Evolutionary conservation across 2,113 vertebrate species (phyloP), one percentile per base, ranked within the genome.

Genomic region (Eudyptes chrysolophus): DNA sequence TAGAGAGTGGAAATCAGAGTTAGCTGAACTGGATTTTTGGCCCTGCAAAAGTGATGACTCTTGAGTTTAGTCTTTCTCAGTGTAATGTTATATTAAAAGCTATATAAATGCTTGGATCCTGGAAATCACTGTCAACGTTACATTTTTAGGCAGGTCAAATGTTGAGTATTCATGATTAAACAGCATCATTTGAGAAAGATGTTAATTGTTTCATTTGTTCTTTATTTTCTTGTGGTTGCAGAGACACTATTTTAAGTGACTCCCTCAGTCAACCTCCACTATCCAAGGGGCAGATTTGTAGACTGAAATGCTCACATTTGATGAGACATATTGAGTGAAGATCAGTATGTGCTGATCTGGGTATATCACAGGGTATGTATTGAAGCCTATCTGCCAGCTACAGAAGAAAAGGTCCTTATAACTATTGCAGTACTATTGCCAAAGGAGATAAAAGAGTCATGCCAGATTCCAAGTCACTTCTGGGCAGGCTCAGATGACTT

Each of bases 401-500:
- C 36, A 85, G 78, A 94, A 88, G 71, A 86, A 79, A 85, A 93
- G 26, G 72, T 55, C 51, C 92, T 83, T 97, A 21, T 78, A 90
- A 90, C 25, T 93, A 57, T 89, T 97, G 69, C 89, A 85, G 34
- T 88, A 61, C 22, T 84, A 68, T 90, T 91, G 79, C 80, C 83
- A 94, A 94, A 86, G 61, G 38, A 97, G 90, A 89, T 83, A 65
- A 95, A 97, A 94, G 40, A n/a, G 34, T 93, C 70, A 65, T 75
- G 77, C 96, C 79, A 97, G 58, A 92, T 94, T 96, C 49, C 92
- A 84, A 90, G 40, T 72, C 58, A 94, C 71, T 94, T 84, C 80
- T 94, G 72, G 82, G 61, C 68, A 80, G 40, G 49, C 38, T 96
- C 62, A 80, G 60, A 95, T 78, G 75, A 91, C 26, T 87, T 91